Evolutionary conservation across 2,888 invertebrate genomes (phyloP).

Genomic region (Oscheius sp.): DNA sequence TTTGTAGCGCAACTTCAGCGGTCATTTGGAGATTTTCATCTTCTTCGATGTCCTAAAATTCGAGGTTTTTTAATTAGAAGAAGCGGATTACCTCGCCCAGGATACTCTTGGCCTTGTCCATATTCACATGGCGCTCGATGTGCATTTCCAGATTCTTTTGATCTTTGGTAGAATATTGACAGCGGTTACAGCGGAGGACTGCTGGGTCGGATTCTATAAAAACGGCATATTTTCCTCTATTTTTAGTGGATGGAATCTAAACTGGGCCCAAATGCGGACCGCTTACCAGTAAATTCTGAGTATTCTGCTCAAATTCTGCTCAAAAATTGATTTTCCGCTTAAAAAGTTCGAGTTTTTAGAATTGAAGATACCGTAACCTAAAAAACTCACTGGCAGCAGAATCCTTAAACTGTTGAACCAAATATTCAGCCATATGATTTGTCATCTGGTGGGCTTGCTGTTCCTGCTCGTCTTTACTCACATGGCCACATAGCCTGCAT

Average conservation of each 20-base stretch:
- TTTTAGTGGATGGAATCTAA: too few relatives aligned
- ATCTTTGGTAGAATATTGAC: constrained; percentile 52
- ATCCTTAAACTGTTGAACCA: constrained; percentile 30
- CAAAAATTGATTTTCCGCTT: too few relatives aligned
- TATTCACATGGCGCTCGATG: constrained; percentile 55
- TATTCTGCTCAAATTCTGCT: too few relatives aligned
- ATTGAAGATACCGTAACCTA: too few relatives aligned
- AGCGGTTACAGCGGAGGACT: constrained; percentile 46
- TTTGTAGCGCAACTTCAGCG: constrained; percentile 60
- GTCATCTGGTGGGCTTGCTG: constrained; percentile 37
- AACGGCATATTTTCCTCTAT: too few relatives aligned
- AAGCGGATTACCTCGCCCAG: constrained; percentile 16
- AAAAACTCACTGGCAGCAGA: neutral
- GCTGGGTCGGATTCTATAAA: constrained; percentile 19
- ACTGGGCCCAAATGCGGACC: too few relatives aligned
- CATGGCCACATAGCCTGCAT: constrained; percentile 34
- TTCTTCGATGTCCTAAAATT: constrained; percentile 53
- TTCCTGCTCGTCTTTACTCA: constrained; percentile 32
- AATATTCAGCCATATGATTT: constrained; percentile 31
- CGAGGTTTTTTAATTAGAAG: too few relatives aligned
- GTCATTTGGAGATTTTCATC: constrained; percentile 62
- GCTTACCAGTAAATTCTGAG: too few relatives aligned
- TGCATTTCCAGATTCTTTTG: constrained; percentile 60
- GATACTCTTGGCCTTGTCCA: constrained; percentile 50
- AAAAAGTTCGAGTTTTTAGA: too few relatives aligned